Conservation (phyloP, 2,113 vertebrate species). For the Myotis brandtii region DNA sequence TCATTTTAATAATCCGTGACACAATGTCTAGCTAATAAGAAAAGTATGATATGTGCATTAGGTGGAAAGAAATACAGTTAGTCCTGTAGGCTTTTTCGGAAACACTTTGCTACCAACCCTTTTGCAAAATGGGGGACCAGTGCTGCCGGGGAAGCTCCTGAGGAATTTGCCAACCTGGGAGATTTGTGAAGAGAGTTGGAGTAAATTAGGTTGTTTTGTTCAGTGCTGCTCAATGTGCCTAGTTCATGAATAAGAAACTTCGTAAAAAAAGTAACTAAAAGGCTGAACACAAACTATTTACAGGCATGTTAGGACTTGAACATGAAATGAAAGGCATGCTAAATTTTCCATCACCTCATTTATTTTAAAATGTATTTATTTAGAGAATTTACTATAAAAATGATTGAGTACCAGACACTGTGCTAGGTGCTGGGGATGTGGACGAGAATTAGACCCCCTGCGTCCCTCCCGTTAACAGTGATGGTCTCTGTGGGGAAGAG, state of each 20-base stretch:
- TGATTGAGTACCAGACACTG: neutral
- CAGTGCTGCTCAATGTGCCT: neutral
- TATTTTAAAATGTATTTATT: neutral
- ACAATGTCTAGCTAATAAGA: constrained; percentile 67
- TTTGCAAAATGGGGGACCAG: neutral
- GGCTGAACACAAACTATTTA: neutral
- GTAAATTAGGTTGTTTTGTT: neutral
- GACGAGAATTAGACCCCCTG: neutral
- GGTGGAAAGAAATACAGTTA: neutral
- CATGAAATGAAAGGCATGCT: neutral
- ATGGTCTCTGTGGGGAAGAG: neutral
- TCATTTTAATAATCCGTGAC: constrained; percentile 70
- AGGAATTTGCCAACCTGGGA: neutral
- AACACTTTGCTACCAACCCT: neutral
- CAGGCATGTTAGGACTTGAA: neutral
- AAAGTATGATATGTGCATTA: constrained; percentile 9
- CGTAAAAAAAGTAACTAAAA: neutral
- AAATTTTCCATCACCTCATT: neutral
- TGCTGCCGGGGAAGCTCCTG: neutral
- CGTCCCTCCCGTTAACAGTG: neutral
- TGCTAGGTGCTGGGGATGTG: neutral
- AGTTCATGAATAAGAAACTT: neutral
- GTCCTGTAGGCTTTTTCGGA: neutral
- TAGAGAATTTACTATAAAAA: neutral
- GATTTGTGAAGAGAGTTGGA: neutral